These are phyloP conservation scores for Ceratina calcarata DNA, from an alignment of 1,140 invertebrate genomes.

Conservation along the genomic window DNA sequence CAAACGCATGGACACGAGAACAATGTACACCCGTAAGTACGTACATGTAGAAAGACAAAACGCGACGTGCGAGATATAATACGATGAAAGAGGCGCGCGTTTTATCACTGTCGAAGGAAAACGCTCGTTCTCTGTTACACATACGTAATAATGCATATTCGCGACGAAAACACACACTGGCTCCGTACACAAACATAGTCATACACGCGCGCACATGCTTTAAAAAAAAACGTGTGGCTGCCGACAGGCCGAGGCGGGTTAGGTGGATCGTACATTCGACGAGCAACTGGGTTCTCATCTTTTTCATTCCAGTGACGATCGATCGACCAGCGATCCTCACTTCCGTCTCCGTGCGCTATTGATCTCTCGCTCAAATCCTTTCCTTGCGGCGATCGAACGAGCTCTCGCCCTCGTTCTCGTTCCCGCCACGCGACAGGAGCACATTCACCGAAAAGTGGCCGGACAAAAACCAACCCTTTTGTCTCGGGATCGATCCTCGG, in stretches of 20 bases:
- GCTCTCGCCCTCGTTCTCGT: slow-evolving; percentile 6
- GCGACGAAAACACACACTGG: background rate
- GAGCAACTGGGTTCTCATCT: slow-evolving; percentile 31
- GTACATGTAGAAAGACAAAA: background rate
- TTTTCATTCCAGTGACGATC: slow-evolving; percentile 35
- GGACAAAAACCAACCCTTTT: slow-evolving; percentile 29
- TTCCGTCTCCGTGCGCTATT: slow-evolving; percentile 48
- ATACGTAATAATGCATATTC: background rate
- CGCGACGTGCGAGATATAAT: background rate
- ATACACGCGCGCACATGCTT: slow-evolving; percentile 53
- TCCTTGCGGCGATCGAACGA: slow-evolving; percentile 25
- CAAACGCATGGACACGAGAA: slow-evolving; percentile 41
- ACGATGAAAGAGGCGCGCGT: background rate
- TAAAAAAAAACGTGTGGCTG: slow-evolving; percentile 61
- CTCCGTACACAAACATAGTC: slow-evolving; percentile 1
- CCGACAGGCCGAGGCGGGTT: slow-evolving; percentile 48
- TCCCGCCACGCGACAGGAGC: slow-evolving; percentile 32
- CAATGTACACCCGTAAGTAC: slow-evolving; percentile 32
- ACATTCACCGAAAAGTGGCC: slow-evolving; percentile 38
- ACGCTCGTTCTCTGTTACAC: background rate
- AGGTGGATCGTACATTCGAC: slow-evolving; percentile 52
- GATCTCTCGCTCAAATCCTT: slow-evolving; percentile 60
- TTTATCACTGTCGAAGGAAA: background rate
- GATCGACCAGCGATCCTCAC: slow-evolving; percentile 47
- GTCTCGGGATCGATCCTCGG: slow-evolving; percentile 36